phyloP scores from a whole-genome alignment of 2,888 invertebrate genomes.

The Caenorhabditis sp. region DNA sequence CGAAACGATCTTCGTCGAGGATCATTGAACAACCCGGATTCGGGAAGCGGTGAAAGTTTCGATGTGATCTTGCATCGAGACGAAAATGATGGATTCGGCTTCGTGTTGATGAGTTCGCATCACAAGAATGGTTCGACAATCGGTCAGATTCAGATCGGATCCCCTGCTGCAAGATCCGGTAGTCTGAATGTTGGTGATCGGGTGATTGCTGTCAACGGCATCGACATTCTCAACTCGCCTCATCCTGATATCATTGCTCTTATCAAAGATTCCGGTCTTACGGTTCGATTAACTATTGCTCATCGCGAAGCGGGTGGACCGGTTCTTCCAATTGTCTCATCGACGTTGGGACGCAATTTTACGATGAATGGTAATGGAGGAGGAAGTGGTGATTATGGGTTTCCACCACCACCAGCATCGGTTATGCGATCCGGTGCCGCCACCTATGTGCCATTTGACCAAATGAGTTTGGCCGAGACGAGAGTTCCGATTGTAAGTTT shows the following conservation, averaged over 20 bases:
- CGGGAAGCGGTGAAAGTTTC: conserved; percentile 2
- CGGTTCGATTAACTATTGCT: conserved; percentile 76
- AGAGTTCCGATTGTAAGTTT: conserved; percentile 30
- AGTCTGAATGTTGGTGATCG: conserved; percentile 82
- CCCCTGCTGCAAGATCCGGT: conserved; percentile 85
- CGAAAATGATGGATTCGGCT: conserved; percentile 96
- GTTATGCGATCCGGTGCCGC: conserved; percentile 11
- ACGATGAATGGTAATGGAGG: conserved; percentile 22
- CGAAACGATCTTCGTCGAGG: conserved; percentile 23
- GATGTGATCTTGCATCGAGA: conserved; percentile 71
- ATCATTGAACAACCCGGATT: conserved; percentile 14
- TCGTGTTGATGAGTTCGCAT: conserved; percentile 95
- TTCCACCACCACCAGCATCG: conserved; percentile 32
- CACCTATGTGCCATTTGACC: conserved; percentile 25
- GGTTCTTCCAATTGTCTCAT: conserved; percentile 36
- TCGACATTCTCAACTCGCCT: conserved; percentile 87
- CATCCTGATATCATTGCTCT: conserved; percentile 96
- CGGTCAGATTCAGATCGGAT: conserved; percentile 91
- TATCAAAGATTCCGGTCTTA: conserved; percentile 88
- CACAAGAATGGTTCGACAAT: conserved; percentile 88
- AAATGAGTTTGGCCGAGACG: conserved; percentile 20
- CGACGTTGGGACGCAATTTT: conserved; percentile 41
- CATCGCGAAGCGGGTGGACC: conserved; percentile 62
- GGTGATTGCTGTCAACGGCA: conserved; percentile 91
- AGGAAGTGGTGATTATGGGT: conserved; percentile 27